A percentile compares a stretch with the other conserved stretches of the same genome.
phyloP scores from a whole-genome alignment of 2,113 vertebrate species.

The Psittacara wagleri region DNA sequence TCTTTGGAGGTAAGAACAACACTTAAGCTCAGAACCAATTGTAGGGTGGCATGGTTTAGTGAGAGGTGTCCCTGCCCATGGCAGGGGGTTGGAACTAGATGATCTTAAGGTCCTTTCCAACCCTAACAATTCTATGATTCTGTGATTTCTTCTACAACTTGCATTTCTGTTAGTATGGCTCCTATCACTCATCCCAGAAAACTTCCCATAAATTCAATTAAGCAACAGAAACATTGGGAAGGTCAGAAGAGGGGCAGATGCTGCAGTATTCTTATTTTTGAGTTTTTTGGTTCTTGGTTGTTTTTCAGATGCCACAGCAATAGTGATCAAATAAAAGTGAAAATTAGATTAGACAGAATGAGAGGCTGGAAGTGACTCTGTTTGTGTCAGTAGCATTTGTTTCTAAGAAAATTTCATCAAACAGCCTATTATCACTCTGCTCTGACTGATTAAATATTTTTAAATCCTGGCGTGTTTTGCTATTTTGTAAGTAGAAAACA shows the following conservation, averaged over 20 bases:
- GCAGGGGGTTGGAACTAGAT: too few relatives aligned
- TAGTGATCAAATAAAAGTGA: not conserved
- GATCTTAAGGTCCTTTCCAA: too few relatives aligned
- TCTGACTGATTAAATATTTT: not conserved
- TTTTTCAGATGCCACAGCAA: not conserved
- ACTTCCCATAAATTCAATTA: constrained; percentile 21
- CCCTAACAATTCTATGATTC: too few relatives aligned
- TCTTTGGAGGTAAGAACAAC: not conserved
- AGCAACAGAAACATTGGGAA: not conserved
- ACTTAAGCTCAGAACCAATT: not conserved
- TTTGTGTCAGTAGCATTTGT: not conserved
- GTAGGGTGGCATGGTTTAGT: not conserved
- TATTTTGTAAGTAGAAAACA: not conserved
- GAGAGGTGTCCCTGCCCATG: too few relatives aligned
- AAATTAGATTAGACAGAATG: not conserved
- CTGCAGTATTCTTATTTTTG: not conserved
- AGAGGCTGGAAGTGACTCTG: not conserved
- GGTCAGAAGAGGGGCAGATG: not conserved
- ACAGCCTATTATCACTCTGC: not conserved
- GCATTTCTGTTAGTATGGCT: not conserved
- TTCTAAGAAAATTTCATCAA: not conserved
- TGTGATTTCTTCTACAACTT: not conserved
- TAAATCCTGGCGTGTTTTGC: not conserved
- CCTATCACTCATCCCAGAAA: constrained; percentile 12
- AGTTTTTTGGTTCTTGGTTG: not conserved